phyloP scores from a whole-genome alignment of 23 tunicate species.

The Aplidium turbinatum region DNA sequence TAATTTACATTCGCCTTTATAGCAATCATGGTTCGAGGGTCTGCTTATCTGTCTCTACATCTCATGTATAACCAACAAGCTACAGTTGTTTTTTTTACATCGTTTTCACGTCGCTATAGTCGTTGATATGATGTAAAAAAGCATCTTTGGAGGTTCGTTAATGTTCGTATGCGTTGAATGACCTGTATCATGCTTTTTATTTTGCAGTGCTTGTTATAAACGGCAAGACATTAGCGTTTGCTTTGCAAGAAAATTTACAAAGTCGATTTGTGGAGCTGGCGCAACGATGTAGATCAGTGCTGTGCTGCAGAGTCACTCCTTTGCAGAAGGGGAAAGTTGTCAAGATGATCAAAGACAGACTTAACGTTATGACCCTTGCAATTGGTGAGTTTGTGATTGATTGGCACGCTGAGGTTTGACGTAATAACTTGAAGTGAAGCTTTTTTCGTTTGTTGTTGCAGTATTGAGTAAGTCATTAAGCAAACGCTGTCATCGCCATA shows the following conservation, averaged over 20 bases:
- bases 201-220: conserved; percentile 82
- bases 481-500: too few species aligned
- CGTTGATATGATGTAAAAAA: too few species aligned
- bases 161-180: not conserved
- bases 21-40: too few species aligned
- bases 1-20: too few species aligned
- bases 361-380: conserved; percentile 84
- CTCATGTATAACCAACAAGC: not conserved
- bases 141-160: too few species aligned
- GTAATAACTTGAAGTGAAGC: too few species aligned
- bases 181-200: not conserved
- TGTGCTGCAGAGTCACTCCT: conserved; percentile 96
- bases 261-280: conserved; percentile 70
- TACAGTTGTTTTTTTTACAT: not conserved
- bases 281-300: conserved; percentile 76
- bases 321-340: conserved; percentile 93
- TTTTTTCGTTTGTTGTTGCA: too few species aligned
- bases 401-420: too few species aligned
- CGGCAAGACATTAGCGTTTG: conserved; percentile 81
- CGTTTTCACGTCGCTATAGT: not conserved
- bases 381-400: conserved; percentile 53
- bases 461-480: too few species aligned
- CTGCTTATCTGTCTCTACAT: too few species aligned
- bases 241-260: conserved; percentile 71
- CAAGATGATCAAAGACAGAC: conserved; percentile 71